These are phyloP conservation scores for Heteronetta atricapilla DNA, from an alignment of 2,113 vertebrate genomes.

Conservation along the genomic window DNA sequence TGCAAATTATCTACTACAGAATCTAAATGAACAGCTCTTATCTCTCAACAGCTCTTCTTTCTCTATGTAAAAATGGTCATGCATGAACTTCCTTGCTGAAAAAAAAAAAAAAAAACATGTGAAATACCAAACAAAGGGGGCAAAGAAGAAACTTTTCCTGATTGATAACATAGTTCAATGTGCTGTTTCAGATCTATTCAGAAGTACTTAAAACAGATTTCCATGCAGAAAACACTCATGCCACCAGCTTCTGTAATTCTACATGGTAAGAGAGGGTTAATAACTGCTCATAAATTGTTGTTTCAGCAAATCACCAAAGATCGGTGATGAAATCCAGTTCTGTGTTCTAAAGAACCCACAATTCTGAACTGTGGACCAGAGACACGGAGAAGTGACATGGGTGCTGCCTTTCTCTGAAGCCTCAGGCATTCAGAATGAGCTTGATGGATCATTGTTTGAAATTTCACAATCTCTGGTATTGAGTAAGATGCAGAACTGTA, in stretches of 20 bases:
- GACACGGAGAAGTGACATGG: neutral
- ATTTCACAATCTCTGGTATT: neutral
- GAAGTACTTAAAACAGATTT: neutral
- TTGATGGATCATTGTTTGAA: conserved; percentile 5
- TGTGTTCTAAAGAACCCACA: neutral
- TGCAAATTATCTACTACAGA: neutral
- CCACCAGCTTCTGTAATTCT: neutral
- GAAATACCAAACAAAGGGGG: neutral
- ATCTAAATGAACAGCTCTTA: neutral
- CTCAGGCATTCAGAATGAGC: neutral
- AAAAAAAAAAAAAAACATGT: neutral
- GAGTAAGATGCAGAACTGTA: conserved; percentile 23
- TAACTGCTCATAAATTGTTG: neutral
- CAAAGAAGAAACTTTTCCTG: neutral
- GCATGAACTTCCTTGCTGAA: neutral
- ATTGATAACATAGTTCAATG: neutral
- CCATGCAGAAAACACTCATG: neutral
- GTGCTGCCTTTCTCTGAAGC: neutral
- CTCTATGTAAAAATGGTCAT: neutral
- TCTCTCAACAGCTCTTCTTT: neutral
- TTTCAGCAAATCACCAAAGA: neutral
- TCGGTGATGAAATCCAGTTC: neutral
- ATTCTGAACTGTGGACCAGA: neutral
- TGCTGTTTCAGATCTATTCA: neutral
- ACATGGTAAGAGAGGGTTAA: neutral